phyloP scores from a whole-genome alignment of 2,113 vertebrate genomes.

The Syngnathoides biaculeatus region DNA sequence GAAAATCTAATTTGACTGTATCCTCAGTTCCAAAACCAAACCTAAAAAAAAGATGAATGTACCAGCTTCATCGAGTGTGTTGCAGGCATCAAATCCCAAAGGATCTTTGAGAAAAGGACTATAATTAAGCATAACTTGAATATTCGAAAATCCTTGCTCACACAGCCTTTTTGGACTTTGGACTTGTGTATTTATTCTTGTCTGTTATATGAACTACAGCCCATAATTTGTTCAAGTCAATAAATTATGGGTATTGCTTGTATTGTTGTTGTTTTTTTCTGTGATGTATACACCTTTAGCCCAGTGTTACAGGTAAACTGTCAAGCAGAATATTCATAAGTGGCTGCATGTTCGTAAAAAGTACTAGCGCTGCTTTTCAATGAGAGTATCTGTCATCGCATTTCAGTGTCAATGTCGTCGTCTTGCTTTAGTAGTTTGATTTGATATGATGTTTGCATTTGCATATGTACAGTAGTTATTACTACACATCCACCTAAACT shows the following conservation, averaged over 20 bases:
- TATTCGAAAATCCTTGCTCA: not conserved
- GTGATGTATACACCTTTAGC: conserved; percentile 12
- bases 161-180: conserved; percentile 14
- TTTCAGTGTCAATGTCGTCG: not conserved
- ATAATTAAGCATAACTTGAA: not conserved
- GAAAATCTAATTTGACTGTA: not conserved
- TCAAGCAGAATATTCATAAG: conserved; percentile 12
- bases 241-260: conserved; percentile 49
- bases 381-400: not conserved
- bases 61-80: not conserved
- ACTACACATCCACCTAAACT: not conserved
- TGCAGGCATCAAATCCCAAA: not conserved
- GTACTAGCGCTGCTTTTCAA: conserved; percentile 23
- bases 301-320: conserved; percentile 26
- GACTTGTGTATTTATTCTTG: conserved; percentile 31
- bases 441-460: not conserved
- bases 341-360: conserved; percentile 19
- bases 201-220: conserved; percentile 27
- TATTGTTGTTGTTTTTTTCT: conserved; percentile 6
- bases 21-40: not conserved
- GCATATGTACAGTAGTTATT: not conserved
- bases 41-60: not conserved
- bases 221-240: conserved; percentile 63
- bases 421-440: not conserved
- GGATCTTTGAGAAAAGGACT: not conserved